Percentiles rank a stretch among this genome's conserved stretches.
phyloP scores from a whole-genome alignment of 2,113 vertebrate species.

The Kobus ellipsiprymnus region DNA sequence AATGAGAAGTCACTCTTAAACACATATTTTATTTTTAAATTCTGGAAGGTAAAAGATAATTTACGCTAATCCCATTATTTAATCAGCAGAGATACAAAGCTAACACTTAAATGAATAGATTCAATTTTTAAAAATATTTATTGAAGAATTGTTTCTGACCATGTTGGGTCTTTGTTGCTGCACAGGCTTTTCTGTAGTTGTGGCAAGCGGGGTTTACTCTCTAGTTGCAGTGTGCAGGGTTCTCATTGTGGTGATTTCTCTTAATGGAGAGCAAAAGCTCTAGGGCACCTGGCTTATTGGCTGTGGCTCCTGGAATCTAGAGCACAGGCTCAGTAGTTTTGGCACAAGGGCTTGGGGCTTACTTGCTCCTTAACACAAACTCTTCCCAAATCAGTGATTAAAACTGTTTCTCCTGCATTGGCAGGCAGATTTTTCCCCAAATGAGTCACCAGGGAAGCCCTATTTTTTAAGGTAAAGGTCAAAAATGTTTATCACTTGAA shows the following conservation, averaged over 20 bases:
- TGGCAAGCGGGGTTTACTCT: background rate
- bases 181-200: background rate
- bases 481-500: background rate
- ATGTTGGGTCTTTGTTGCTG: background rate
- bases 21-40: background rate
- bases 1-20: background rate
- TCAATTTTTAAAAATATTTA: background rate
- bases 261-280: background rate
- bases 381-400: background rate
- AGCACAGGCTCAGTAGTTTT: background rate
- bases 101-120: background rate
- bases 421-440: background rate
- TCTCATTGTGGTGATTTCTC: background rate
- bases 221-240: background rate
- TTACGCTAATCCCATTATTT: background rate
- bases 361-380: background rate
- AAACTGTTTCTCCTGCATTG: background rate
- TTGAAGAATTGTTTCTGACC: background rate
- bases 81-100: background rate
- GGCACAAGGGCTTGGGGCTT: background rate
- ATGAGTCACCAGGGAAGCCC: background rate
- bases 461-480: background rate
- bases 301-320: background rate
- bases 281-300: background rate
- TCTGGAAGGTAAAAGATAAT: background rate